Evolutionary conservation across 2,888 invertebrate species (phyloP).

Genomic region (Diarsia dahlii): DNA sequence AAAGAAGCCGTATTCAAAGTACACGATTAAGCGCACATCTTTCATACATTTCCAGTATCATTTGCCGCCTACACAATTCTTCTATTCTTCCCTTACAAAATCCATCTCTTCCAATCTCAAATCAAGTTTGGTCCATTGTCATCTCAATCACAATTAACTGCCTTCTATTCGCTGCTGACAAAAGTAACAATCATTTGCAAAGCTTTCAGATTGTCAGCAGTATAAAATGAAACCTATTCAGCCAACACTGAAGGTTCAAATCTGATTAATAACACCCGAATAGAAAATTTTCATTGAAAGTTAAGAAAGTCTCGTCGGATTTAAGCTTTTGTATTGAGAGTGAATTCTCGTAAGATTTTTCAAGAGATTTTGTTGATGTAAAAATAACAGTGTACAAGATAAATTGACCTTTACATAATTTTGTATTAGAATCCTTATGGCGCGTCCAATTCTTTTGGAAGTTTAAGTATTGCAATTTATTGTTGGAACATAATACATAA

Average conservation of each 20-base stretch:
- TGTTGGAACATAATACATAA: constrained; percentile 10
- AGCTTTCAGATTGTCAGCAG: constrained; percentile 46
- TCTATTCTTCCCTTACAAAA: constrained; percentile 45
- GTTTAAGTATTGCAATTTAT: constrained; percentile 4
- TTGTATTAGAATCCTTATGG: constrained; percentile 11
- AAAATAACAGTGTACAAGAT: constrained; percentile 43
- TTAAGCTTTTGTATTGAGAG: constrained; percentile 64
- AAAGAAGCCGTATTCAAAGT: background rate
- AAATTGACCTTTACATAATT: constrained; percentile 26
- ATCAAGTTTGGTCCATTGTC: constrained; percentile 67
- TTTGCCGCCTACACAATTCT: background rate
- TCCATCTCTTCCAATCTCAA: constrained; percentile 36
- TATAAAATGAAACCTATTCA: constrained; percentile 64
- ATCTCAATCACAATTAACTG: constrained; percentile 74
- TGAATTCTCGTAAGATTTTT: constrained; percentile 49
- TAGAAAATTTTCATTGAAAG: constrained; percentile 55
- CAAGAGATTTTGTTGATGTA: constrained; percentile 38
- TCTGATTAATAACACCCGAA: constrained; percentile 59
- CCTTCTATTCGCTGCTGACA: constrained; percentile 71
- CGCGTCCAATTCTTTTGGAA: background rate
- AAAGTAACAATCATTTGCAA: constrained; percentile 73
- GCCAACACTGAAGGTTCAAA: constrained; percentile 55
- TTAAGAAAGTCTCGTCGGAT: constrained; percentile 63
- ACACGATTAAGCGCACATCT: background rate
- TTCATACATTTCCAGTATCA: constrained; percentile 5